Base-by-base conservation (phyloP, 2,113 vertebrate species). In the Thymallus thymallus region DNA sequence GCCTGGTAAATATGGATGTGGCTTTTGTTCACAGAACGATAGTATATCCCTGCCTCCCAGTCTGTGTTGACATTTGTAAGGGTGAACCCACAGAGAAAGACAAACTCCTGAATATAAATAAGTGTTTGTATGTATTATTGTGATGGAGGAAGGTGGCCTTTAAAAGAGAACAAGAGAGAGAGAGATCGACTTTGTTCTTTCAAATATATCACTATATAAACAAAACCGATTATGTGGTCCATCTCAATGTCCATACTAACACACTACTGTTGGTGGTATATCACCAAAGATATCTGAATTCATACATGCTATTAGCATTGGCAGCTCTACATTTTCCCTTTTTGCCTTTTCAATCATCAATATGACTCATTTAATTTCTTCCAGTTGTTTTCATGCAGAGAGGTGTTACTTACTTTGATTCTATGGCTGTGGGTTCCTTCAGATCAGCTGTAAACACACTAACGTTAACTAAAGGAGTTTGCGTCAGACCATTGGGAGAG, bases 361-460 rank as follows among this genome's bases (percentile, higher is more conserved):
- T n/a, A 66, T 66, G 48, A 18, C 48, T 18, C 4, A 51, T 32
- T n/a, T n/a, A 14, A 30, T 26, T 9, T 10, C 30, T 23, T 41
- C 35, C 29, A 24, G 16, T 13, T 76, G 73, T 2, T 3, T 63
- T 61, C 63, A 67, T 76, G 73, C 24, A 13, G 5, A 20, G 46
- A 7, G 22, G 48, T 46, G 73, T 72, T 81, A 88, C 87, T 91
- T 87, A 87, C 89, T 80, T 32, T 66, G 18, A 26, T 2, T 30
- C 26, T 64, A 26, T 29, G 16, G 29, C 29, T 16, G 18, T 66
- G 24, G 62, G 5, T 16, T 66, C 3, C 29, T 66, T 60, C 56
- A 7, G 7, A 26, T 66, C 64, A 66, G 30, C 64, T n/a, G 5
- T 18, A 5, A 6, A 60, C 30, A 22, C 18, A 6, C 48, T 51